Evolutionary conservation across 92 coral and sea anemone genomes (phyloP).

Genomic region (Pocillopora meandrina): DNA sequence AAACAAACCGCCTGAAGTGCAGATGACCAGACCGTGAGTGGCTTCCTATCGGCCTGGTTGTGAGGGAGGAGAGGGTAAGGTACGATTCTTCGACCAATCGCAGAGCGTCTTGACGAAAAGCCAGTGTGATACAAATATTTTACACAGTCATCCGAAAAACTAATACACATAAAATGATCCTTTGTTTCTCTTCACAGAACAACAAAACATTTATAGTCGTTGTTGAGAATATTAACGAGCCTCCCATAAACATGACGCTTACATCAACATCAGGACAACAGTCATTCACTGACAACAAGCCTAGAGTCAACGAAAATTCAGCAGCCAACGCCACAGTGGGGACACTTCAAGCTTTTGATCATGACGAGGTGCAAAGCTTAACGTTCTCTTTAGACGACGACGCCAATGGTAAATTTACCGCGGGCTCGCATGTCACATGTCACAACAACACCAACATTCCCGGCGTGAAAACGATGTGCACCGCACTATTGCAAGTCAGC

Average conservation of each 20-base stretch:
- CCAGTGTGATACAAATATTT: too few species aligned
- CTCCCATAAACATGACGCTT: slow-evolving; percentile 85
- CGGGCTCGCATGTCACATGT: slow-evolving; percentile 63
- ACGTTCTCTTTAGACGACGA: slow-evolving; percentile 70
- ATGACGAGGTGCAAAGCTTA: slow-evolving; percentile 81
- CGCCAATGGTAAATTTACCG: slow-evolving; percentile 71
- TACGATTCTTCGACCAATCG: too few species aligned
- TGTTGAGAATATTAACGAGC: slow-evolving; percentile 86
- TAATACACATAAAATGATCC: background rate
- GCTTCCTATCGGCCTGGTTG: too few species aligned
- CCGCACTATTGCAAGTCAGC: slow-evolving; percentile 65
- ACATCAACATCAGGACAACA: slow-evolving; percentile 79
- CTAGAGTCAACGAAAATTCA: slow-evolving; percentile 81
- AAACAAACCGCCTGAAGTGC: too few species aligned
- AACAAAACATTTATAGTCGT: slow-evolving; percentile 74
- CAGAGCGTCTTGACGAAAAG: too few species aligned
- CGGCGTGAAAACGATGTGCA: slow-evolving; percentile 72
- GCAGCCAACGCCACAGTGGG: slow-evolving; percentile 72
- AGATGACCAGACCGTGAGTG: too few species aligned
- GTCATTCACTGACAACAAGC: slow-evolving; percentile 68
- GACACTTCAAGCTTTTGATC: slow-evolving; percentile 84
- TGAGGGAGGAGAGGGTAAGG: too few species aligned
- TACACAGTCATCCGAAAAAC: too few species aligned
- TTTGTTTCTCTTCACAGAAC: slow-evolving; percentile 47
- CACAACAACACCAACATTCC: slow-evolving; percentile 72